phyloP scores from a whole-genome alignment of 37 sponge, comb jelly and placozoan species.

The Aphrocallistes beatrix region DNA sequence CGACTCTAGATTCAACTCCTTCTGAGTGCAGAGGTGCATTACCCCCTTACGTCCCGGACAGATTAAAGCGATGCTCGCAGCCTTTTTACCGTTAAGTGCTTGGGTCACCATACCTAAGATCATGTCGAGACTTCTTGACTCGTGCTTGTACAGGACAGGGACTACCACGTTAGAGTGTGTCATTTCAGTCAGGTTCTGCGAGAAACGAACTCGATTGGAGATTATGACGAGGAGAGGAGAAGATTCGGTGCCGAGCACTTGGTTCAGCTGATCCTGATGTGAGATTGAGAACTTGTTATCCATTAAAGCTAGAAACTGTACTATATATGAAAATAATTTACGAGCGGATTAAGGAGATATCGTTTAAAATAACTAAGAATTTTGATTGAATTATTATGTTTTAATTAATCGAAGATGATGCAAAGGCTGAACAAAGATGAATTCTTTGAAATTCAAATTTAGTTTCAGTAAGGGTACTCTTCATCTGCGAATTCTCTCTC shows the following conservation, averaged over 20 bases:
- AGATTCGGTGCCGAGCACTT: not conserved
- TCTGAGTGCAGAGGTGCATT: not conserved
- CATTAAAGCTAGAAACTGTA: too few species aligned
- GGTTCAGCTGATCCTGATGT: not conserved
- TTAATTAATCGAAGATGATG: too few species aligned
- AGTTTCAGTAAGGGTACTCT: too few species aligned
- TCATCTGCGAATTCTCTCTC: not conserved
- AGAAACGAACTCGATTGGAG: not conserved
- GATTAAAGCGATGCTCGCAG: conserved; percentile 50
- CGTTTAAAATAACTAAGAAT: too few species aligned
- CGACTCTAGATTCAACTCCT: not conserved
- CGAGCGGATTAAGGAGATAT: too few species aligned
- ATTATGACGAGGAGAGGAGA: not conserved
- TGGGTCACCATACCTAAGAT: conserved; percentile 37
- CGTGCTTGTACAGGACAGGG: conserved; percentile 44
- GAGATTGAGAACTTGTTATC: not conserved
- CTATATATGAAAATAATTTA: too few species aligned
- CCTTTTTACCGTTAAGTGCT: conserved; percentile 37
- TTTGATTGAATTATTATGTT: too few species aligned
- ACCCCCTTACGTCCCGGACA: not conserved
- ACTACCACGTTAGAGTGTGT: conserved; percentile 12
- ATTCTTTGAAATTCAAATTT: too few species aligned
- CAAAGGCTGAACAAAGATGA: too few species aligned
- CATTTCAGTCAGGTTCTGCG: not conserved
- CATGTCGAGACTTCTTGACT: conserved; percentile 33